Percentiles rank a stretch among this genome's conserved stretches.
Evolutionary conservation across 2,113 vertebrate species (phyloP).

Genomic region (Candoia aspera): DNA sequence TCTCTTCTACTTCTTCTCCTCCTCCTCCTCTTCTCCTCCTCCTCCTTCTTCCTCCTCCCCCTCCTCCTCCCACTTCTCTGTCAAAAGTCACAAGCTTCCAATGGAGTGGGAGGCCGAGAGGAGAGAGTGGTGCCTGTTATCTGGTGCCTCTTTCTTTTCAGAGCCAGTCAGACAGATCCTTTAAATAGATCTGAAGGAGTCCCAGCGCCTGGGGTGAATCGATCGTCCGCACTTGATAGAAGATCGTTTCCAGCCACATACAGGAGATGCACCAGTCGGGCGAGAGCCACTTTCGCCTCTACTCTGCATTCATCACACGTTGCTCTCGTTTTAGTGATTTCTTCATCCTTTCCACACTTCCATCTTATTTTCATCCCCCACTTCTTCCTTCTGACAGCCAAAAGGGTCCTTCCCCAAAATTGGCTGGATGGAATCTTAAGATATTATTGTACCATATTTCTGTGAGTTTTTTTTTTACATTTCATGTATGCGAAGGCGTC

Average conservation of each 20-base stretch:
- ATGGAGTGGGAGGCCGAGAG: background rate
- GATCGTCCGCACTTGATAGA: slow-evolving; percentile 32
- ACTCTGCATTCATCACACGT: background rate
- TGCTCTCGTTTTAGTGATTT: background rate
- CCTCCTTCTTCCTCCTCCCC: background rate
- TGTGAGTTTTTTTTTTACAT: background rate
- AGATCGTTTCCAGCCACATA: slow-evolving; percentile 33
- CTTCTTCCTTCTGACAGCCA: background rate
- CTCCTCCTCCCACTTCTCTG: background rate
- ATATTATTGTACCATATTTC: background rate
- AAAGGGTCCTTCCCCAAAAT: background rate
- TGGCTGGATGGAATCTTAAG: background rate
- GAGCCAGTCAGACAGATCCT: slow-evolving; percentile 37
- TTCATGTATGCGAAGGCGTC: background rate
- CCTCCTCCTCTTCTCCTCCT: background rate
- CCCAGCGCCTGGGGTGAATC: background rate
- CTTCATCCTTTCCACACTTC: background rate
- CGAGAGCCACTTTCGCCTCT: background rate
- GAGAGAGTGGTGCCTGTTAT: no score
- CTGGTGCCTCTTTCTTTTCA: slow-evolving; percentile 25
- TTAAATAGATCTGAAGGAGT: slow-evolving; percentile 49
- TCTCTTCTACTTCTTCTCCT: background rate
- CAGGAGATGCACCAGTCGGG: background rate
- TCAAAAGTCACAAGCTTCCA: background rate
- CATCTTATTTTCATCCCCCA: background rate